Base-by-base conservation (phyloP, 2,888 invertebrate genomes). In the Heteromyza rotundicornis region DNA sequence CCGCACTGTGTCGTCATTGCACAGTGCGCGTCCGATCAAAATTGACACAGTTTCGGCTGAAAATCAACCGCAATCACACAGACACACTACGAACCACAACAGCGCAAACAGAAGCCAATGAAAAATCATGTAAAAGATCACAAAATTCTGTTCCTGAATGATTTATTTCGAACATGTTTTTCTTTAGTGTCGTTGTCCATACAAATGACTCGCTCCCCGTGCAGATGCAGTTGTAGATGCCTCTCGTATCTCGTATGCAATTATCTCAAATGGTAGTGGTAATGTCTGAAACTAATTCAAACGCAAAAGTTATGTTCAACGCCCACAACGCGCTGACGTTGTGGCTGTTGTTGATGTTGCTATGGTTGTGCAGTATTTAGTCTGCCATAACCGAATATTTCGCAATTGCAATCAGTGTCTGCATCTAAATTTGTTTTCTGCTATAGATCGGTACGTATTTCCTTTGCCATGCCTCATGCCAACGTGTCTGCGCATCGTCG, bases 351-450 rank as follows among this genome's bases (percentile, higher is more conserved):
- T 40, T 51, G 51, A 22, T 51, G 24, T 8, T 19, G 51, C 23
- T 50, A n/a, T 49, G 12, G 49, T 47, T 47, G n/a, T n/a, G 47
- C 47, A 47, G n/a, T 51, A 12, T 16, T 19, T 50, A 23, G 14
- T 51, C 10, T 27, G 27, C 7, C 27, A 40, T 40, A 10, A n/a
- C 40, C 14, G 10, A 40, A n/a, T 3, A 3, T 10, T 40, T 40
- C 47, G 47, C 47, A 17, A 17, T 19, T 8, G 51, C 27, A 51
- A 24, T 51, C 27, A 53, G 53, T 60, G 63, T 63, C 59, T 63
- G 57, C 53, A 63, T 63, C 63, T 63, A 35, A 63, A 59, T 59
- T 61, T 59, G 17, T 17, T 19, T 47, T 17, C 47, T 20, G 20
- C 19, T 19, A 2, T 20, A 2, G 47, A 19, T 17, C 12, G 7